Conservation (phyloP, 2,888 invertebrate genomes). For the Sericinus montela region DNA sequence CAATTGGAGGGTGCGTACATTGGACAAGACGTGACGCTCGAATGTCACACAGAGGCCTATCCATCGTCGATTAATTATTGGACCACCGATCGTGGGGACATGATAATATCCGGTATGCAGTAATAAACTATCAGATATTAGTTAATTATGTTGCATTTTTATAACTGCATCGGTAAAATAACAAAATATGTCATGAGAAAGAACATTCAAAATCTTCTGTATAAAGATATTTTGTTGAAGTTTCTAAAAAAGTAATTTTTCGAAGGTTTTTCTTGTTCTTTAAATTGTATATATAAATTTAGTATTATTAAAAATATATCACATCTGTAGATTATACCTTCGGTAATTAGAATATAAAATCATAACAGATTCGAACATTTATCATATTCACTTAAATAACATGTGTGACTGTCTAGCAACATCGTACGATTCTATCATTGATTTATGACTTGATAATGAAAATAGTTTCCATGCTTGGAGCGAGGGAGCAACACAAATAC, state of each 20-base stretch:
- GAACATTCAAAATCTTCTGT: too few species aligned
- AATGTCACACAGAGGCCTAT: conserved; percentile 95
- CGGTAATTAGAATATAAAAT: too few species aligned
- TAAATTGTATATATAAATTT: too few species aligned
- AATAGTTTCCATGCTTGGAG: conserved; percentile 59
- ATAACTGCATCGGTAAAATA: too few species aligned
- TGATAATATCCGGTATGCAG: conserved; percentile 91
- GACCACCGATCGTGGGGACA: conserved; percentile 94
- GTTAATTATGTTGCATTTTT: too few species aligned
- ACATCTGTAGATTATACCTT: too few species aligned
- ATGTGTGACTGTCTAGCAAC: conserved; percentile 58
- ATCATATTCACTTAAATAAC: conserved; percentile 62
- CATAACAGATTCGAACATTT: conserved; percentile 34
- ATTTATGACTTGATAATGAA: conserved; percentile 73
- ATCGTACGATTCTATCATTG: conserved; percentile 65
- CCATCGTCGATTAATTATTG: conserved; percentile 97
- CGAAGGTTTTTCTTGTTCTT: too few species aligned
- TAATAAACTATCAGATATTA: background rate
- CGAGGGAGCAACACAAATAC: conserved; percentile 33
- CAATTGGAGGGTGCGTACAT: conserved; percentile 94
- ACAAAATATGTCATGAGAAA: too few species aligned
- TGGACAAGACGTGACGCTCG: conserved; percentile 92
- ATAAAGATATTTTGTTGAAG: too few species aligned
- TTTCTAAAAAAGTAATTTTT: too few species aligned
- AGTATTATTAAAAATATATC: too few species aligned